phyloP scores from a whole-genome alignment of 2,797 vertebrate genomes.

The Miichthys miiuy region DNA sequence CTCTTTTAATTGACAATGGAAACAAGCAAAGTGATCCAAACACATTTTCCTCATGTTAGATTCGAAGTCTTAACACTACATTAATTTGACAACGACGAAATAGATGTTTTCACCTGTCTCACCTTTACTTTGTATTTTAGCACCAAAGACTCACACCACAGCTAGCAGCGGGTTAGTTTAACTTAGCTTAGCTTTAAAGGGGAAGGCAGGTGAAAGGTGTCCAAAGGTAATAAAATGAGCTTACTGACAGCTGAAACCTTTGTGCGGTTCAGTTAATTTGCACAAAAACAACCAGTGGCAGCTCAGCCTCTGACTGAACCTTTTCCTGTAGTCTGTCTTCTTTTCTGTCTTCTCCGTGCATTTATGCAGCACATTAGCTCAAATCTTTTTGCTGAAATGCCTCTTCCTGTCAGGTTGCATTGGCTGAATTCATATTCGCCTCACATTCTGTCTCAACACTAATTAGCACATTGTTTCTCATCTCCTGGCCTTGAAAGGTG shows the following conservation, averaged over 20 bases:
- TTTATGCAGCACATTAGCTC: too few species aligned
- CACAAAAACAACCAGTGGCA: background rate
- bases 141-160: background rate
- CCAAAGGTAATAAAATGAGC: background rate
- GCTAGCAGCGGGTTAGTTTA: background rate
- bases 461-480: background rate
- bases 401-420: too few species aligned
- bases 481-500: background rate
- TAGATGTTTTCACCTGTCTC: background rate
- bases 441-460: background rate
- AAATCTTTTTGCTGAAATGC: too few species aligned
- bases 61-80: background rate
- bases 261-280: background rate
- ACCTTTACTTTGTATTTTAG: background rate
- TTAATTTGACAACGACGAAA: background rate
- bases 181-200: background rate
- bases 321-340: background rate
- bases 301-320: too few species aligned
- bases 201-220: background rate
- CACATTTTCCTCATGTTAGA: background rate
- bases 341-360: background rate
- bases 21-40: background rate
- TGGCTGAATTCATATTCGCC: background rate
- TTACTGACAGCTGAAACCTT: background rate
- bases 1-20: background rate